A percentile compares a stretch with the other conserved stretches of the same genome.
phyloP scores from a whole-genome alignment of 2,888 invertebrate genomes.

The Ophioninae sp. region DNA sequence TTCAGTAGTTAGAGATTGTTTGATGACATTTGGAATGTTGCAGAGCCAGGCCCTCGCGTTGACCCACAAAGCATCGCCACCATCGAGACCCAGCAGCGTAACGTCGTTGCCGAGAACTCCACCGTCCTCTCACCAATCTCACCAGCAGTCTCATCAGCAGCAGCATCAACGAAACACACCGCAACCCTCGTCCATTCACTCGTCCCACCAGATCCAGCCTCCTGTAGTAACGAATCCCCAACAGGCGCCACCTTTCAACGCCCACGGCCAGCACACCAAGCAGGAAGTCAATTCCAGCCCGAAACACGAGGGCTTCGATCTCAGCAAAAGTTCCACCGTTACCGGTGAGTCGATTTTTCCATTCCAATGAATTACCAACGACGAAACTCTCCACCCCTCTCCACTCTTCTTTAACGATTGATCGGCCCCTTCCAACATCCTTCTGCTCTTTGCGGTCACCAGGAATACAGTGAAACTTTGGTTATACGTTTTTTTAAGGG shows the following conservation, averaged over 20 bases:
- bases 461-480: not conserved
- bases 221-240: conserved; percentile 82
- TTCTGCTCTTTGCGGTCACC: not conserved
- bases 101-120: conserved; percentile 78
- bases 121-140: conserved; percentile 73
- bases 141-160: conserved; percentile 75
- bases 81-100: conserved; percentile 79
- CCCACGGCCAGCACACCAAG: conserved; percentile 78
- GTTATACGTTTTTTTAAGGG: too few relatives aligned
- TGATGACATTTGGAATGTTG: conserved; percentile 68
- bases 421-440: not conserved
- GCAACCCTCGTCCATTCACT: conserved; percentile 76
- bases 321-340: conserved; percentile 85
- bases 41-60: conserved; percentile 87
- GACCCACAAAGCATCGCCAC: conserved; percentile 83
- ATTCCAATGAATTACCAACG: conserved; percentile 7
- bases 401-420: not conserved
- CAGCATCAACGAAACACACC: conserved; percentile 66
- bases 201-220: conserved; percentile 79
- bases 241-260: conserved; percentile 76
- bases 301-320: conserved; percentile 85
- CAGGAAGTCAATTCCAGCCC: conserved; percentile 81
- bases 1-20: too few relatives aligned
- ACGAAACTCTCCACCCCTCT: not conserved
- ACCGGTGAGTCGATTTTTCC: conserved; percentile 82